Evolutionary conservation across 2,888 invertebrate species (phyloP), one percentile per base, ranked within the genome.

Genomic region (Anaspis maculata): DNA sequence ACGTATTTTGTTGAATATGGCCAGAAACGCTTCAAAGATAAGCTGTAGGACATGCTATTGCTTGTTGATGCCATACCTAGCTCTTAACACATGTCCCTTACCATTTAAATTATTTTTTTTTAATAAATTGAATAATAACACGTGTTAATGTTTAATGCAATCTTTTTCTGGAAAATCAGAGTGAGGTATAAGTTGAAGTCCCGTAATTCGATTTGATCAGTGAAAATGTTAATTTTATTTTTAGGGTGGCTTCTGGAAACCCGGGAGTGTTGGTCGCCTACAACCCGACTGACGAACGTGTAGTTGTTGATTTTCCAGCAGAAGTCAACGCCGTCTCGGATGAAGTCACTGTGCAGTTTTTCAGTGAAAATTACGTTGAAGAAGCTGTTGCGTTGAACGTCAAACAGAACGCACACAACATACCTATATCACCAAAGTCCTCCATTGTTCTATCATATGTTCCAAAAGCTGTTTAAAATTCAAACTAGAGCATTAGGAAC

Each of bases 221-320:
- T n/a, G n/a, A n/a, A n/a, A n/a, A n/a, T n/a, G n/a, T n/a, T n/a
- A n/a, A n/a, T n/a, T 31, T 27, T 22, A 14, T 46, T 54, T 46
- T 32, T 58, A 86, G 87, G 64, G 72, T 79, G 58, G 79, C 80
- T 61, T 63, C 74, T 11, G 84, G 83, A 1, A 82, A 78, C 66
- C 83, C 83, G 1, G 86, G 86, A 12, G 83, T 77, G 64, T 67
- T 83, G 48, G 79, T 83, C 13, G 74, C 79, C 28, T 75, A 76
- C 52, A 87, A 88, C 66, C 76, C 82, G 10, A 68, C 69, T 1
- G 60, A 61, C 6, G 55, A 62, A 15, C 57, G 57, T 3, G 67
- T 66, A 5, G 57, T 58, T 2, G 74, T 76, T 28, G 72, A 83
- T 57, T 70, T 85, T 26, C 69, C 72, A 1, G 46, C 37, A 13